A percentile compares a stretch with the other conserved stretches of the same genome.
Evolutionary conservation across 2,888 invertebrate species (phyloP).

Genomic region (Apodemia zela): DNA sequence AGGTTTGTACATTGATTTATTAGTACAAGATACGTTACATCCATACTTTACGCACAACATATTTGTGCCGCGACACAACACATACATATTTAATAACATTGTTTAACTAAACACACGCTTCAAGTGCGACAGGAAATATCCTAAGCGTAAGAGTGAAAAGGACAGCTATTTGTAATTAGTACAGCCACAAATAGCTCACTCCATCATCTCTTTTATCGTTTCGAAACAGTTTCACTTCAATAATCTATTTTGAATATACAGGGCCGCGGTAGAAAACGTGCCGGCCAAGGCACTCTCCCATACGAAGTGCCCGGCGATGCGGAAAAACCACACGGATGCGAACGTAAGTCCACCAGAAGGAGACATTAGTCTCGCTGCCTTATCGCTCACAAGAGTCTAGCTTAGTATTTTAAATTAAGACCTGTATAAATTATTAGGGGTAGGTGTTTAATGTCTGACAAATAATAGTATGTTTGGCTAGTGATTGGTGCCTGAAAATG

Average conservation of each 20-base stretch:
- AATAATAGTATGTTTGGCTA: background rate
- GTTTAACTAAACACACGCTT: too few relatives aligned
- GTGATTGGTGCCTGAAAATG: too few relatives aligned
- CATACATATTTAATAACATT: too few relatives aligned
- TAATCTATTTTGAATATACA: conserved; percentile 35
- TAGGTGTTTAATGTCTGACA: background rate
- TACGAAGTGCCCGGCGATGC: conserved; percentile 87
- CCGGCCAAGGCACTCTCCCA: conserved; percentile 65
- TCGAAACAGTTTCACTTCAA: background rate
- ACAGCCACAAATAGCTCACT: too few relatives aligned
- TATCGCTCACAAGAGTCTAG: background rate
- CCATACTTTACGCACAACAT: too few relatives aligned
- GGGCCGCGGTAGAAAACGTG: conserved; percentile 78
- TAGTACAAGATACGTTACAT: too few relatives aligned
- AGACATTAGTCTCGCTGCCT: conserved; percentile 49
- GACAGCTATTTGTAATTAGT: too few relatives aligned
- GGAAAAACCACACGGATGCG: conserved; percentile 94
- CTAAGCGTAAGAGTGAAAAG: too few relatives aligned
- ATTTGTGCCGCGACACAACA: too few relatives aligned
- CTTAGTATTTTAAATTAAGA: conserved; percentile 16
- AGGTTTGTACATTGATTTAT: too few relatives aligned
- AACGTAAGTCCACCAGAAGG: conserved; percentile 86
- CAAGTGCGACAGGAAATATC: too few relatives aligned
- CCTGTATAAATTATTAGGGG: conserved; percentile 5
- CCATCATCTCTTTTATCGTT: too few relatives aligned